Evolutionary conservation across 2,113 vertebrate genomes (phyloP).

Genomic region (Conger conger): DNA sequence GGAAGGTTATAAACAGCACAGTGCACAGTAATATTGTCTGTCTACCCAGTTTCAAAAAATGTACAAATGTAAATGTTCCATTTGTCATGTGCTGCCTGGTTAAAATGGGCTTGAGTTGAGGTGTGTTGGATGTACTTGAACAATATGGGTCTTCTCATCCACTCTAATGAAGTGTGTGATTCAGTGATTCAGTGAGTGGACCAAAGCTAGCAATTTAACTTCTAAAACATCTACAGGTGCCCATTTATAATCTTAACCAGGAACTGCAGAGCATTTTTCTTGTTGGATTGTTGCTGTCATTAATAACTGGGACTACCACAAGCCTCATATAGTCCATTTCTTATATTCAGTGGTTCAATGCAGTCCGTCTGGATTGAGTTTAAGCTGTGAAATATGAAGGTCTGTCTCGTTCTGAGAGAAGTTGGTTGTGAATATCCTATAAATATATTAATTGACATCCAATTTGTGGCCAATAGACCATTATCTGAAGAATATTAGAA

Average conservation of each 20-base stretch:
- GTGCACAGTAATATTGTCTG: background rate
- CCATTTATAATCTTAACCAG: background rate
- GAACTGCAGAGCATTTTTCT: background rate
- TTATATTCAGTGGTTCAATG: background rate
- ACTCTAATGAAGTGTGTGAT: background rate
- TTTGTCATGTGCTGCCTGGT: background rate
- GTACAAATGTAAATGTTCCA: too few relatives aligned
- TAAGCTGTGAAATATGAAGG: background rate
- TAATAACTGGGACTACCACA: background rate
- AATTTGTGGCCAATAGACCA: background rate
- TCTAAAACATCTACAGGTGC: background rate
- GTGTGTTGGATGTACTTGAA: background rate
- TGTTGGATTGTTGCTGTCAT: background rate
- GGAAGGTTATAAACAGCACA: background rate
- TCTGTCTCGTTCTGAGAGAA: background rate
- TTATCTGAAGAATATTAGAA: background rate
- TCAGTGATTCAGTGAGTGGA: background rate
- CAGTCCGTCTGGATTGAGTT: slow-evolving; percentile 1
- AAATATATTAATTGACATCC: background rate
- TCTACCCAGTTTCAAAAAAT: too few relatives aligned
- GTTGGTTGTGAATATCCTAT: background rate
- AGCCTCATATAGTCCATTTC: background rate
- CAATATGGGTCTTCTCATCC: background rate
- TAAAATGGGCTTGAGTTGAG: background rate
- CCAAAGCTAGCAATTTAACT: background rate